Evolutionary conservation across 2,113 vertebrate genomes (phyloP), one percentile per base, ranked within the genome.

Genomic region (Rhynchomys soricoides): DNA sequence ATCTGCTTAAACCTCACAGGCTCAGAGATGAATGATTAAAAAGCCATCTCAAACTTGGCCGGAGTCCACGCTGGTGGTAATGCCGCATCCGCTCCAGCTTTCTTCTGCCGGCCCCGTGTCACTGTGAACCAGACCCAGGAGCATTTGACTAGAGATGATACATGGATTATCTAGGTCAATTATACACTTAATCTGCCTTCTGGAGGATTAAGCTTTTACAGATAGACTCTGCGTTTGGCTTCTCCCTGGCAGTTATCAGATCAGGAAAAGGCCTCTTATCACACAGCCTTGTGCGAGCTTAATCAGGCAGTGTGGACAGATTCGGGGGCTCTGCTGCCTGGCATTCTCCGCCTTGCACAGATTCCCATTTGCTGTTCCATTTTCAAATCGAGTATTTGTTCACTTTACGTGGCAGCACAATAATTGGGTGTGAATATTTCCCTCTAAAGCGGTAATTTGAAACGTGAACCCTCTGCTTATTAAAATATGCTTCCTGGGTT

Each of bases 171-270:
- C 98, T 98, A 98, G 99, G 99, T 99, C 99, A 99, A 99, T 99
- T 99, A 99, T 99, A 99, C 98, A 98, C 99, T 99, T 99, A 99
- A 99, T 99, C 99, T 99, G 99, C 98, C 99, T 99, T 98, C 98
- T 98, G 98, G 97, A 97, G 98, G 99, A 99, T 99, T 99, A 99
- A 98, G 98, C 97, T 98, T 98, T 98, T 99, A 99, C 98, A 99
- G 99, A 99, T 99, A 99, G 99, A 99, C 99, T 99, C 99, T 89
- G 98, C 98, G 98, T 99, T 99, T 99, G 99, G 98, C 99, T 98
- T 99, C 99, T 99, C 99, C 98, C 99, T 99, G 99, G 98, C 98
- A 99, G 99, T 99, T 99, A 99, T 99, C 99, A 99, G 99, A 99
- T 99, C 99, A 98, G 98, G 96, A 96, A 98, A 99, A 99, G 99